Base-by-base conservation (phyloP, 2,888 invertebrate species). In the Ornithoptera priamus region DNA sequence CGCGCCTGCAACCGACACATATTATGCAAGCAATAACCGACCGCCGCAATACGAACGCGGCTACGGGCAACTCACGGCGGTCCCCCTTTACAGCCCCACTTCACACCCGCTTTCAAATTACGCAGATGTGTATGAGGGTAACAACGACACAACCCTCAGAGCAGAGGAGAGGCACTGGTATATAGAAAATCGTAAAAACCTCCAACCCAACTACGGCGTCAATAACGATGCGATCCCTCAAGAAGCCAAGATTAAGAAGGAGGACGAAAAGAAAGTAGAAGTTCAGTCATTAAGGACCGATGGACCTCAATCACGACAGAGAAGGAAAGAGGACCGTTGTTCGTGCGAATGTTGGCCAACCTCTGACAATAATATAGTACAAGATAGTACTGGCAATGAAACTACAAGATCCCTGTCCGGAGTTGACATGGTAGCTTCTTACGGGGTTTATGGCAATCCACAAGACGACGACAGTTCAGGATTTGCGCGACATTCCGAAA, bases 321-420 rank as follows among this genome's bases (percentile, higher is more conserved):
- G 93, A 65, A 79, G 92, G 68, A 93, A 93, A 80, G 92, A 93
- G 75, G 92, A 93, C 68, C 83, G 93, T 53, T 93, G 93, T 74
- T 93, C 93, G 4, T 93, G 93, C 73, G 93, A 93, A 78, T 93
- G 93, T 77, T 93, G 93, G 93, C 93, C 93, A 72, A 92, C 84
- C 74, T 87, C 89, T 70, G 92, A 92, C 74, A 90, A 88, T 82
- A 89, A 86, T 75, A 78, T 83, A 39, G 84, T 85, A 56, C 89
- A 87, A 76, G 90, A 90, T 46, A 84, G 81, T 75, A 80, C 81
- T 68, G 88, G 83, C 22, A 89, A 87, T 70, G 89, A 89, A 73
- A 87, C 91, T 18, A 88, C 91, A 36, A 85, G 92, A 70, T 92
- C 92, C 2, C 80, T 92, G 42, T 92, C 93, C 17, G 93, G 93